These are phyloP conservation scores for Larimichthys polyactis DNA, from an alignment of 2,113 vertebrate species.

Conservation along the genomic window DNA sequence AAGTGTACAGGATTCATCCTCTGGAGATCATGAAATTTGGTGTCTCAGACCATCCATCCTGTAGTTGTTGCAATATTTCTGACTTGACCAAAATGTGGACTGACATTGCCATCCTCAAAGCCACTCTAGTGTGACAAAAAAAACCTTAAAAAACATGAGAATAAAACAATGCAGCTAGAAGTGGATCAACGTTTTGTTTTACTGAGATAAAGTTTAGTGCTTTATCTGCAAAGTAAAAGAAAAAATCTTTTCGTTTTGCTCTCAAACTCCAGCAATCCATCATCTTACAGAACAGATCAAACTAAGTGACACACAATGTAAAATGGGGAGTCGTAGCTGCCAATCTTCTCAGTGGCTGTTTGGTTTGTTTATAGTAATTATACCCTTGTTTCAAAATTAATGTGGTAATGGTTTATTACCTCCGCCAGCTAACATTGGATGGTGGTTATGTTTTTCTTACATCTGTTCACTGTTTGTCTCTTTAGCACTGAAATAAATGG, in stretches of 20 bases:
- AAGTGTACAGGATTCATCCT: too few species aligned
- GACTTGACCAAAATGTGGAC: too few species aligned
- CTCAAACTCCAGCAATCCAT: constrained; percentile 14
- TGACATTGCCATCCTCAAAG: too few species aligned
- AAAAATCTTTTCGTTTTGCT: background rate
- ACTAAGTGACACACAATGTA: constrained; percentile 18
- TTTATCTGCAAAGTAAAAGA: constrained; percentile 1
- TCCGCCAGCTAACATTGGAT: constrained; percentile 34
- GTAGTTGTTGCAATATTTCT: background rate
- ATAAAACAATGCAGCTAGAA: background rate
- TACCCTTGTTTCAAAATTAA: constrained; percentile 52
- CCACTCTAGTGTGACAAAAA: background rate
- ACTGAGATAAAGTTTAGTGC: background rate
- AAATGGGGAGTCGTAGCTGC: constrained; percentile 22
- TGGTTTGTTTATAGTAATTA: constrained; percentile 65
- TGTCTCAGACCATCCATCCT: background rate
- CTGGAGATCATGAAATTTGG: too few species aligned
- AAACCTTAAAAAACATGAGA: too few species aligned
- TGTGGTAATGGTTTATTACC: constrained; percentile 51
- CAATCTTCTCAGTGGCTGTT: constrained; percentile 34
- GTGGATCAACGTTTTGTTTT: background rate
- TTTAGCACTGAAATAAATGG: constrained; percentile 17
- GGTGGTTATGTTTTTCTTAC: constrained; percentile 34
- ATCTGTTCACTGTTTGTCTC: constrained; percentile 17
- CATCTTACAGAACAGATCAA: constrained; percentile 24